A percentile compares a stretch with the other conserved stretches of the same genome.
Conservation (phyloP, 2,888 invertebrate species). For the Blastobasis adustella region DNA sequence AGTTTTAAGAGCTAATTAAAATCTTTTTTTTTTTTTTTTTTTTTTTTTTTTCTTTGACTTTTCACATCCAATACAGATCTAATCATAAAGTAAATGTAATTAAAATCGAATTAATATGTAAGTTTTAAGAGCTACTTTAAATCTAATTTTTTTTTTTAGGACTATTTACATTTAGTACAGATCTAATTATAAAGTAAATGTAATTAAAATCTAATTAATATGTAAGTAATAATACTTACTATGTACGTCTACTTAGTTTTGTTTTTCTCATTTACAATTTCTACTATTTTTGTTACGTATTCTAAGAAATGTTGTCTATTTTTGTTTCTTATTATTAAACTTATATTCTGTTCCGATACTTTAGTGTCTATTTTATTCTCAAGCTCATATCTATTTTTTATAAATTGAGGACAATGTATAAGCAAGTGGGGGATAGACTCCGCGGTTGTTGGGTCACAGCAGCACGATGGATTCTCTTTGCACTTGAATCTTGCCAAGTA, state of each 20-base stretch:
- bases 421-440: neutral
- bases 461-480: conserved; percentile 12
- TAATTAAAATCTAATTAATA: too few species aligned
- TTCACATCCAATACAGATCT: too few species aligned
- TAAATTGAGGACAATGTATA: neutral
- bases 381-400: neutral
- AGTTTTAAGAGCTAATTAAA: too few species aligned
- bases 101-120: too few species aligned
- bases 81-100: neutral
- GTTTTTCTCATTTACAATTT: neutral
- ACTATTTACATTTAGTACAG: too few species aligned
- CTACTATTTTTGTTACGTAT: neutral
- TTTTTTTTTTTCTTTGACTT: too few species aligned
- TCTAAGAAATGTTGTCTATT: neutral
- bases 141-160: too few species aligned
- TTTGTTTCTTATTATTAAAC: neutral
- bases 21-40: too few species aligned
- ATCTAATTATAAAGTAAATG: too few species aligned
- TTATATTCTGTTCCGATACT: neutral
- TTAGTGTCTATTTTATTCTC: neutral
- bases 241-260: neutral
- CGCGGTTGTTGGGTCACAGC: conserved; percentile 5
- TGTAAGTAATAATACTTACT: too few species aligned
- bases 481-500: conserved; percentile 12
- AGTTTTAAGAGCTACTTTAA: too few species aligned